Evolutionary conservation across 1,140 invertebrate genomes (phyloP).

Genomic region (Nasonia giraulti): DNA sequence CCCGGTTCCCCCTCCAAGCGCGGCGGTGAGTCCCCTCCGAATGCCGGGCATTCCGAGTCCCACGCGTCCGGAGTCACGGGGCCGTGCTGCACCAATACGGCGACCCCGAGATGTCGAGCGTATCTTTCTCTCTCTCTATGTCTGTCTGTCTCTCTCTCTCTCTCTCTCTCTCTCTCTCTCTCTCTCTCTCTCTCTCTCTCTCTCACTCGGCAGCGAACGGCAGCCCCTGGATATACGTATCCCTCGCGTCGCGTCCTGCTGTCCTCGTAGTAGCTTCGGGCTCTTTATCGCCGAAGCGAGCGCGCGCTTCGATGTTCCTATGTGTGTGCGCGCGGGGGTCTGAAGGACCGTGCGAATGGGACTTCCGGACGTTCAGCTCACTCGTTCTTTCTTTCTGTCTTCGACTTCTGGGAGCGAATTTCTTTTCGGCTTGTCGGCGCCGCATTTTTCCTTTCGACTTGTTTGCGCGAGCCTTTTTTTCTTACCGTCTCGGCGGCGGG

Average conservation of each 20-base stretch:
- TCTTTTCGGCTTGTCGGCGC: constrained; percentile 33
- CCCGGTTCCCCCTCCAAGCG: constrained; percentile 7
- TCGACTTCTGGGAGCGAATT: constrained; percentile 49
- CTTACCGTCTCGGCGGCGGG: background rate
- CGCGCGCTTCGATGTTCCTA: constrained; percentile 41
- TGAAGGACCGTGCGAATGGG: constrained; percentile 52
- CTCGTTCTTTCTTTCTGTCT: constrained; percentile 5
- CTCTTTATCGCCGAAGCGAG: constrained; percentile 38
- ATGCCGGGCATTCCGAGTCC: constrained; percentile 50
- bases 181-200: background rate
- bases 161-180: background rate
- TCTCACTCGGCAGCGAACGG: background rate
- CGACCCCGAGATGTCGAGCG: constrained; percentile 22
- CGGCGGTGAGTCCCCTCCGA: background rate
- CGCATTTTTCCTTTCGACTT: too few species aligned
- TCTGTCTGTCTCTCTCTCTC: background rate
- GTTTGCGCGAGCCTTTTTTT: too few species aligned
- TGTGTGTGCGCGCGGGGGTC: background rate
- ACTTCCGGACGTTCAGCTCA: constrained; percentile 43
- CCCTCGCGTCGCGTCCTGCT: background rate
- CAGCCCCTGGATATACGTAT: constrained; percentile 10
- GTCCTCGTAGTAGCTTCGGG: background rate
- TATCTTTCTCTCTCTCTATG: background rate
- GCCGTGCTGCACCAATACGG: constrained; percentile 43
- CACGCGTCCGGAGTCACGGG: constrained; percentile 48